These are phyloP conservation scores for Rallus crepitans DNA, from an alignment of 2,797 vertebrate species.

Conservation along the genomic window DNA sequence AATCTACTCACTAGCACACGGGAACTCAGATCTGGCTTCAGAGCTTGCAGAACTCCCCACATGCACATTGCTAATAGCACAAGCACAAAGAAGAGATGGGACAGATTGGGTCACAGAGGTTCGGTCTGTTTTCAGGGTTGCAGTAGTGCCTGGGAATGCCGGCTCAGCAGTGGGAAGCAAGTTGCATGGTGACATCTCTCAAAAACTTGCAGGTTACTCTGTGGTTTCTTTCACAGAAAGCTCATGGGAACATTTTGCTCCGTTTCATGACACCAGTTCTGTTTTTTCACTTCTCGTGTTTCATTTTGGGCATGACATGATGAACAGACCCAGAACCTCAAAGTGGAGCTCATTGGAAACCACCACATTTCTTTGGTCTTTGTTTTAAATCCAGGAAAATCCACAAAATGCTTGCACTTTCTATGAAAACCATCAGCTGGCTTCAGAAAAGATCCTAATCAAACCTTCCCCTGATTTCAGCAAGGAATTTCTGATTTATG, in stretches of 20 bases:
- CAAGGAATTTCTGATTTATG: background rate
- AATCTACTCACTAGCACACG: background rate
- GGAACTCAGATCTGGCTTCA: background rate
- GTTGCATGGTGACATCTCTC: background rate
- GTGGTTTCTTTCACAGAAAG: conserved; percentile 16
- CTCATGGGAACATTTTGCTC: conserved; percentile 54
- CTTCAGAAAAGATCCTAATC: conserved; percentile 48
- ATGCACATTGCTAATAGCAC: background rate
- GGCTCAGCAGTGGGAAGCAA: background rate
- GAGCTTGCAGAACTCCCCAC: background rate
- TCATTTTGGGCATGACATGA: conserved; percentile 56
- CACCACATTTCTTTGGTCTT: conserved; percentile 50
- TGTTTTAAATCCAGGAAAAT: conserved; percentile 62
- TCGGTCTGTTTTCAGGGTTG: background rate
- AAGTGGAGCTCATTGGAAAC: conserved; percentile 50
- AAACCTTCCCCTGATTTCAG: conserved; percentile 15
- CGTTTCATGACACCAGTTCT: conserved; percentile 35
- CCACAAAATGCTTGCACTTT: conserved; percentile 52
- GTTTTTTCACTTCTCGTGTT: conserved; percentile 37
- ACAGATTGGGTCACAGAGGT: background rate
- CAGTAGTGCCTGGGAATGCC: background rate
- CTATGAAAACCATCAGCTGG: conserved; percentile 29
- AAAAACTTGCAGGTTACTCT: conserved; percentile 37
- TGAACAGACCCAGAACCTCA: conserved; percentile 60
- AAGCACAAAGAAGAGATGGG: background rate